A percentile compares a stretch with the other conserved stretches of the same genome.
Evolutionary conservation across 2,888 invertebrate genomes (phyloP).

Genomic region (Diarsia rubi): DNA sequence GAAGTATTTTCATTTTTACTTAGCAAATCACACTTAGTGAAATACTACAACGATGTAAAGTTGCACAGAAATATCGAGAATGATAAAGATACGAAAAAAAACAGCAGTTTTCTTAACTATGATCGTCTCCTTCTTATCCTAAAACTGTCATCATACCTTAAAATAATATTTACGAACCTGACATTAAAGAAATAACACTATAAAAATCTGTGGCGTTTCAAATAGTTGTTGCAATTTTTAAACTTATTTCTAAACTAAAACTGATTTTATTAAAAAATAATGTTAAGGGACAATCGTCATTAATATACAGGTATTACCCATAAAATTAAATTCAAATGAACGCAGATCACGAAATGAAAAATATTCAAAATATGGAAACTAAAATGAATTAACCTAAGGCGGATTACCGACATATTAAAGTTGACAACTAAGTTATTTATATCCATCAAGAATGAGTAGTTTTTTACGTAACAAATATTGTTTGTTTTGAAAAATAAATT

Average conservation of each 20-base stretch:
- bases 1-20: slow-evolving; percentile 78
- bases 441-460: slow-evolving; percentile 38
- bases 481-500: not conserved
- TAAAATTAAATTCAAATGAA: slow-evolving; percentile 14
- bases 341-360: slow-evolving; percentile 19
- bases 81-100: slow-evolving; percentile 7
- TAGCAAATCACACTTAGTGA: slow-evolving; percentile 54
- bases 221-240: slow-evolving; percentile 28
- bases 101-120: slow-evolving; percentile 15
- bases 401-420: slow-evolving; percentile 77
- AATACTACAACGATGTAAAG: slow-evolving; percentile 39
- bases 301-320: not conserved
- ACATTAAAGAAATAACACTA: not conserved
- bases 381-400: slow-evolving; percentile 71
- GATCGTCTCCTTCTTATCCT: not conserved
- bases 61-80: slow-evolving; percentile 37
- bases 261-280: slow-evolving; percentile 9
- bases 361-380: slow-evolving; percentile 24
- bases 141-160: not conserved
- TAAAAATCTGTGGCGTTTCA: slow-evolving; percentile 42
- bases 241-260: slow-evolving; percentile 13
- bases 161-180: not conserved
- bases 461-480: not conserved
- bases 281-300: not conserved
- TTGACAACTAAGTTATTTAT: slow-evolving; percentile 42